Percentiles rank a stretch among this genome's conserved stretches.
These are phyloP conservation scores for Mobula birostris DNA, from an alignment of 2,113 vertebrate species.

Conservation along the genomic window DNA sequence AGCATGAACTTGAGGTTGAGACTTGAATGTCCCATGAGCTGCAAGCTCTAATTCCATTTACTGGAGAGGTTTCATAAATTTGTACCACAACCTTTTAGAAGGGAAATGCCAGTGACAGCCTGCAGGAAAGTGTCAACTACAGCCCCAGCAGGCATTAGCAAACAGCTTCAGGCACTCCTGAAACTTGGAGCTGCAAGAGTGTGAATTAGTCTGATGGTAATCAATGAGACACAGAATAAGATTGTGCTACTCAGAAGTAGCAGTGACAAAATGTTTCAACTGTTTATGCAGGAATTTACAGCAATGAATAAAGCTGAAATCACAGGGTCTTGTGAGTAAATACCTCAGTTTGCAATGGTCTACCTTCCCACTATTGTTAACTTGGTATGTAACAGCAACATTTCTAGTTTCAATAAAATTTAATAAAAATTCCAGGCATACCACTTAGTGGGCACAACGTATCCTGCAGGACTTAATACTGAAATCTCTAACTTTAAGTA, in stretches of 20 bases:
- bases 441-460: too few species aligned
- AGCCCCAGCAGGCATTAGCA: neutral
- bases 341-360: neutral
- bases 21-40: neutral
- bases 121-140: neutral
- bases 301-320: neutral
- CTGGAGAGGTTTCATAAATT: neutral
- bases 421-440: too few species aligned
- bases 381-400: neutral
- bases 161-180: neutral
- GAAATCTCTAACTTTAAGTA: too few species aligned
- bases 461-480: too few species aligned
- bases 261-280: neutral
- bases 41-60: neutral
- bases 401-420: too few species aligned
- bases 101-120: neutral
- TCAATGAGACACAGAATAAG: neutral
- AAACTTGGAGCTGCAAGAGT: neutral
- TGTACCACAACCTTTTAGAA: neutral
- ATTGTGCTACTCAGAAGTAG: neutral
- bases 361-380: neutral
- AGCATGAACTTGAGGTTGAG: neutral
- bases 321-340: neutral
- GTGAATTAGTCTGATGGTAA: neutral
- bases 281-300: neutral